A percentile compares a stretch with the other conserved stretches of the same genome.
Conservation (phyloP, 2,797 vertebrate genomes). For the Halcyon chelicuti region DNA sequence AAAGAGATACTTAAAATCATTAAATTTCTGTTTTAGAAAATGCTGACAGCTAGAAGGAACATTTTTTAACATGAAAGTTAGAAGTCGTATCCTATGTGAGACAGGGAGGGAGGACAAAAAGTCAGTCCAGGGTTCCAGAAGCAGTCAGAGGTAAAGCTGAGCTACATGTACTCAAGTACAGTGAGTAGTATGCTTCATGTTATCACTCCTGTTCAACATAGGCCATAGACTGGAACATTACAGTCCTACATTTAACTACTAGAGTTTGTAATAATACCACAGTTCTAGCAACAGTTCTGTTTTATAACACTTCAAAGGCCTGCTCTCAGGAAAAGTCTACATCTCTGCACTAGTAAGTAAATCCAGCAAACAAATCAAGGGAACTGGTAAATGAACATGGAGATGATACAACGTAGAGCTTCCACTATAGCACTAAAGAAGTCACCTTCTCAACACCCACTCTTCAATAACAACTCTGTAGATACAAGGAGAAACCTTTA, state of each 20-base stretch:
- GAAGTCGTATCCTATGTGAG: fast-evolving
- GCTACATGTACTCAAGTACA: neutral
- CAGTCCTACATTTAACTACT: neutral
- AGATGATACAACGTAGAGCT: neutral
- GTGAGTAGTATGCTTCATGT: neutral
- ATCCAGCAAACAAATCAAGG: neutral
- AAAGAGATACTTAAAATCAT: neutral
- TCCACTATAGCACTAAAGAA: neutral
- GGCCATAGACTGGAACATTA: neutral
- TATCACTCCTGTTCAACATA: neutral
- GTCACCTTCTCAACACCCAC: fast-evolving
- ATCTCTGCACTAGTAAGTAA: neutral
- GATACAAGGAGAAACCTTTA: neutral
- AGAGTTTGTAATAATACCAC: neutral
- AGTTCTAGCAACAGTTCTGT: neutral
- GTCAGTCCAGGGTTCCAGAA: neutral
- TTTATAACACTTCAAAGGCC: neutral
- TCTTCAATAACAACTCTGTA: neutral
- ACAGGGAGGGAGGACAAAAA: neutral
- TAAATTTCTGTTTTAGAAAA: neutral
- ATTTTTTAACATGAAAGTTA: neutral
- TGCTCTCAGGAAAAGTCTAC: neutral
- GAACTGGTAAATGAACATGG: neutral
- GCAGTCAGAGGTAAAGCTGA: neutral
- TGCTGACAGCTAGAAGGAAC: neutral